Base-by-base conservation (phyloP, 23 tunicate genomes). In the Halocynthia aurantium region DNA sequence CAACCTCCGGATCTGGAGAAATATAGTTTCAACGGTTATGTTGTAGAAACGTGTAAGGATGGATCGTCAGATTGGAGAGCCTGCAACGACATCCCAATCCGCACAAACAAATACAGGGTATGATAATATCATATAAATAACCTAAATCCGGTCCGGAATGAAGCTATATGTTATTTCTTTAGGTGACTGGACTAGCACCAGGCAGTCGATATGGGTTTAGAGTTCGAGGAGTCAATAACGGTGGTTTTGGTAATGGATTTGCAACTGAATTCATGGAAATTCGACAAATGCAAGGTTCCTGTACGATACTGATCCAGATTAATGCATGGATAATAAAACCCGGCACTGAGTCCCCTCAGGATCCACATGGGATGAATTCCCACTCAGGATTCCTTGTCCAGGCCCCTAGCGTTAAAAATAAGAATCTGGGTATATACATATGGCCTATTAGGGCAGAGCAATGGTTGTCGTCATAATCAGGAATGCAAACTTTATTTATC, bases 181-280 rank as follows among this genome's bases (percentile, higher is more conserved):
- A 92, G 98, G 76, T 93, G 19, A 79, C 85, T 52, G 81, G 87
- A 51, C 68, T 87, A 49, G 80, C 64, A 10, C 52, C 83, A 7
- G 98, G 98, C 7, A 94, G 87, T 22, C 77, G 73, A 61, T 87
- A 67, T 52, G 80, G 70, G 2, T 93, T 93, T 77, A 89, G 98
- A 7, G 77, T 93, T 21, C 78, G 89, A 9, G 81, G 88, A 6
- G 40, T 75, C 50, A 92, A 92, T 71, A 88, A 92, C 50, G 98
- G 98, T 19, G 98, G 98, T 51, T 86, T 75, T 54, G 92, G 98
- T 6, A 40, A 63, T 50, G 80, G 83, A 20, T 76, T 81, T 64
- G 70, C 51, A 0, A 11, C 73, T 22, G 83, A 78, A 8, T 53
- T 78, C 50, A 71, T 83, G 51, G 98, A 92, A 69, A 72, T 92